These are phyloP conservation scores for Gephyroberyx darwinii DNA, from an alignment of 2,797 vertebrate genomes.

Conservation along the genomic window DNA sequence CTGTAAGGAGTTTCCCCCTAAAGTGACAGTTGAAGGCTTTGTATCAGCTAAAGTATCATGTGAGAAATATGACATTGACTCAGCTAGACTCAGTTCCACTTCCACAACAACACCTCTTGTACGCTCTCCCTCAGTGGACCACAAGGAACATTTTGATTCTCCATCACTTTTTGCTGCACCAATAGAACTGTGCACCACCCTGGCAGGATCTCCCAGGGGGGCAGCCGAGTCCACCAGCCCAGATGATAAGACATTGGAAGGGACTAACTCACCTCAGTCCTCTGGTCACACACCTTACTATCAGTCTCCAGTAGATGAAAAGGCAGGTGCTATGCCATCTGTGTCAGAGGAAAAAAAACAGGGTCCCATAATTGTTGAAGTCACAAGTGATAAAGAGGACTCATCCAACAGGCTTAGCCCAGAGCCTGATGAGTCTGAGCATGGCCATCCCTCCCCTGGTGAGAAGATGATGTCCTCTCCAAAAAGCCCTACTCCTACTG, in stretches of 20 bases:
- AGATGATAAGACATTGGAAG: constrained; percentile 94
- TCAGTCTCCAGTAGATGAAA: constrained; percentile 96
- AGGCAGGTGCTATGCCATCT: constrained; percentile 80
- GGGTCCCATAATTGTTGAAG: constrained; percentile 89
- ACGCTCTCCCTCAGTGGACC: constrained; percentile 90
- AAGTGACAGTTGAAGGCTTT: constrained; percentile 64
- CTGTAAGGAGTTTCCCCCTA: constrained; percentile 75
- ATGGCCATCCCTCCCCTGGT: constrained; percentile 81
- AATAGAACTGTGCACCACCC: constrained; percentile 82
- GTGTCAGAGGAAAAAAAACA: constrained; percentile 69
- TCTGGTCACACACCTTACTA: constrained; percentile 98
- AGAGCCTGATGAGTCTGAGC: constrained; percentile 85
- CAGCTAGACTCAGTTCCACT: constrained; percentile 73
- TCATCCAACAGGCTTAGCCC: constrained; percentile 85
- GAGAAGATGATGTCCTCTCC: constrained; percentile 83
- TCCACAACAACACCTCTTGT: constrained; percentile 84
- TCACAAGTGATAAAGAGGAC: constrained; percentile 89
- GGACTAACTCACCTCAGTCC: constrained; percentile 90
- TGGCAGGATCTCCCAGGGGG: constrained; percentile 73
- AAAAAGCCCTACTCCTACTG: constrained; percentile 82
- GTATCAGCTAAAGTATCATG: constrained; percentile 63
- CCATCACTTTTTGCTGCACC: constrained; percentile 85
- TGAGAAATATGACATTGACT: constrained; percentile 70
- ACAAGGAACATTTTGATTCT: constrained; percentile 86
- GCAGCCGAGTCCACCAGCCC: constrained; percentile 85